Evolutionary conservation across 2,888 invertebrate species (phyloP), one percentile per base, ranked within the genome.

Genomic region (Netelia melanura): DNA sequence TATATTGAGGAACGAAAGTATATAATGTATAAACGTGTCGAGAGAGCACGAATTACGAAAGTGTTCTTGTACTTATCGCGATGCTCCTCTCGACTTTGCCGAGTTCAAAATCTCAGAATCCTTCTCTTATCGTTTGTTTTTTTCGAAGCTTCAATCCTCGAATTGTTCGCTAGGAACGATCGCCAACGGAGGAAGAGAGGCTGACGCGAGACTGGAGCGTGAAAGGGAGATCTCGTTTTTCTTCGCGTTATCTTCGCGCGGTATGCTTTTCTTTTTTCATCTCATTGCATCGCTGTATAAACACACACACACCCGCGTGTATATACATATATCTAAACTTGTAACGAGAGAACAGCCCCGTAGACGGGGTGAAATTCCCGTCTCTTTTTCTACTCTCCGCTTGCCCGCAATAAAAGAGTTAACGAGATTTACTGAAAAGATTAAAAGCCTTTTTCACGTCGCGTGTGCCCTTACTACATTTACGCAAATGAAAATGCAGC

Each of bases 401-500:
- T 64, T 70, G 30, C 54, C 75, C 68, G 75, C 64, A 83, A 79
- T 71, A 54, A 71, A 79, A 79, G 78, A 75, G 70, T 75, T 79
- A 83, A 79, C 79, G 79, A 75, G 75, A 83, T 83, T 83, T 75
- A 83, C 68, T 70, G 70, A 43, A 79, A 79, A 83, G 79, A 79
- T 83, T 79, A 79, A 83, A 83, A 83, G 83, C 74, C 75, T 70
- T 56, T 79, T 83, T 83, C 75, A 75, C 68, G 38, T 67, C 83
- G 70, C 79, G 23, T 64, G 38, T 38, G 64, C 64, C 56, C 23
- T 71, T 58, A 38, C 9, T 58, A 70, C 65, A 62, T 83, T 83
- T 70, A 75, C 79, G 74, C 38, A 70, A 75, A 72, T 79, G 64
- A 83, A 79, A 83, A 79, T 48, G 75, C 70, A 48, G 23, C 75